Conservation (phyloP, 2,113 vertebrate genomes). For the Poecilia latipinna region DNA sequence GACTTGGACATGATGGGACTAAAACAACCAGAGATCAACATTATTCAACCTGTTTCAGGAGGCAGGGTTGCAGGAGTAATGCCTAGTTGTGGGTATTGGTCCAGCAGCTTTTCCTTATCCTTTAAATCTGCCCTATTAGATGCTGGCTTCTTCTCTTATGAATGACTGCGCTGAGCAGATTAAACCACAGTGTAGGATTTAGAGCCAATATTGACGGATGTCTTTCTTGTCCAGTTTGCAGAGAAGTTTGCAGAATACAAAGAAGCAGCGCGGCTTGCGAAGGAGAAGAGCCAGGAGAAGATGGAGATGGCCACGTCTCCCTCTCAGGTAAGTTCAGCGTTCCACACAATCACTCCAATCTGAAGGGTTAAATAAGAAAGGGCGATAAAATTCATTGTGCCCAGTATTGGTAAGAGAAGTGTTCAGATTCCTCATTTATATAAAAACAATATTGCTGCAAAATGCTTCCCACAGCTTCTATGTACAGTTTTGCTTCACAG, state of each 20-base stretch:
- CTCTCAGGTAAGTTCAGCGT: slow-evolving; percentile 85
- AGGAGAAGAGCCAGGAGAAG: slow-evolving; percentile 98
- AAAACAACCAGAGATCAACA: slow-evolving; percentile 57
- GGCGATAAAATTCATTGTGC: background rate
- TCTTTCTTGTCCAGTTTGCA: slow-evolving; percentile 87
- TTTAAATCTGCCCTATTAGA: slow-evolving; percentile 31
- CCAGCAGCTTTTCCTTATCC: slow-evolving; percentile 35
- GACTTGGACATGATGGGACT: slow-evolving; percentile 11
- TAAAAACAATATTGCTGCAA: too few species aligned
- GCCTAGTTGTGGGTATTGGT: slow-evolving; percentile 39
- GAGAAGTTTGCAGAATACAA: slow-evolving; percentile 99
- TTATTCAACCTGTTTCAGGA: slow-evolving; percentile 32
- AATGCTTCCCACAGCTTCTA: too few species aligned
- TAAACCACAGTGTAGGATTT: slow-evolving; percentile 34
- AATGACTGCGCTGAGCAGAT: slow-evolving; percentile 40
- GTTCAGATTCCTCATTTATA: too few species aligned
- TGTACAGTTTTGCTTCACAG: too few species aligned
- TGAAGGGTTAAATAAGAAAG: background rate
- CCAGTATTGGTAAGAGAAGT: background rate
- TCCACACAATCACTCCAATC: background rate
- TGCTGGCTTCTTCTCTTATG: slow-evolving; percentile 19
- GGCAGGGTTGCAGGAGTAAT: slow-evolving; percentile 55
- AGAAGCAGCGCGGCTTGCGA: slow-evolving; percentile 94
- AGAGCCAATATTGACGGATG: slow-evolving; percentile 15
- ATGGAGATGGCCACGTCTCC: slow-evolving; percentile 97